These are phyloP conservation scores for Ctenicera cuprea DNA, from an alignment of 2,888 invertebrate species.

Conservation along the genomic window DNA sequence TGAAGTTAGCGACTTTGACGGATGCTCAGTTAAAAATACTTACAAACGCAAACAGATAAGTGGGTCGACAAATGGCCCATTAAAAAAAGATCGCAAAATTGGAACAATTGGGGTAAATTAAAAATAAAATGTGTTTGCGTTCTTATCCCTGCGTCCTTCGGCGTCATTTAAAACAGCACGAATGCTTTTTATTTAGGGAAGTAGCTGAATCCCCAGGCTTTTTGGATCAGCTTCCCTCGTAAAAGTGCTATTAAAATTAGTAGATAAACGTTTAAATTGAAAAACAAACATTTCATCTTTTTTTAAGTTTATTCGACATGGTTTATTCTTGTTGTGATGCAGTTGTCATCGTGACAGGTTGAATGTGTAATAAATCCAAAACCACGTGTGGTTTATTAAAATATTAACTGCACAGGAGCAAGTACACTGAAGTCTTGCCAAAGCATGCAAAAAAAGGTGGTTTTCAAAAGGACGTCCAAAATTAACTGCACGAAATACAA, in stretches of 20 bases:
- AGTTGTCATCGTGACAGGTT: background rate
- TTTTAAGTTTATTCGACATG: too few relatives aligned
- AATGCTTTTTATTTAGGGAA: background rate
- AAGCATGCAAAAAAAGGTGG: background rate
- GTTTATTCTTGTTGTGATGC: background rate
- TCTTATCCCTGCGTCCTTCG: conserved; percentile 1
- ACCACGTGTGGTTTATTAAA: background rate
- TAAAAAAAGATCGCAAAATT: conserved; percentile 20
- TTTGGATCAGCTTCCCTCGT: background rate
- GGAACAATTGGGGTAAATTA: conserved; percentile 27
- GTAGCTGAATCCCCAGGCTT: background rate
- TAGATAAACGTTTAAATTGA: background rate
- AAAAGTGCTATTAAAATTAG: background rate
- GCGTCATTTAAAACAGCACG: background rate
- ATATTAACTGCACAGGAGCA: conserved; percentile 6
- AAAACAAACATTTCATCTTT: too few relatives aligned
- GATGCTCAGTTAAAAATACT: conserved; percentile 9
- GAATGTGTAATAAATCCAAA: background rate
- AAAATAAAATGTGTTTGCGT: conserved; percentile 1
- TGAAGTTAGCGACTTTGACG: background rate
- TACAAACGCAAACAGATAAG: too few relatives aligned
- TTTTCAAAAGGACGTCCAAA: conserved; percentile 9
- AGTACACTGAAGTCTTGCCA: background rate
- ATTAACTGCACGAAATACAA: conserved; percentile 20
- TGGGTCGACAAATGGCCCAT: conserved; percentile 10